These are phyloP conservation scores for Leucophora obtusa DNA, from an alignment of 2,888 invertebrate genomes.

Conservation along the genomic window DNA sequence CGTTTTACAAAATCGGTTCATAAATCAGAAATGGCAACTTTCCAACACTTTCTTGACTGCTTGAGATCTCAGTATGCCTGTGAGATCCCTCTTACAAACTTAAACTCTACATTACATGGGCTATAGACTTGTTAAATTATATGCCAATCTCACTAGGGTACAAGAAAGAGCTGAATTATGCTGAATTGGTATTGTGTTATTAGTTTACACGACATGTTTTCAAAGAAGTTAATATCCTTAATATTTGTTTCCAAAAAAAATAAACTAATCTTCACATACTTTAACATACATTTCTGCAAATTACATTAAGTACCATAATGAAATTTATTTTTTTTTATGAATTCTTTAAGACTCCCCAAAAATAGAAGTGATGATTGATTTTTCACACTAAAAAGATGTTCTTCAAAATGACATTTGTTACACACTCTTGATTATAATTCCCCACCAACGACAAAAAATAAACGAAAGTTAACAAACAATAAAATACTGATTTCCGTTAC, in stretches of 20 bases:
- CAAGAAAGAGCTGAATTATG: too few species aligned
- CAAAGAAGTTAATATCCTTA: slow-evolving; percentile 1
- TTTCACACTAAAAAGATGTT: slow-evolving; percentile 9
- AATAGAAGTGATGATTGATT: slow-evolving; percentile 33
- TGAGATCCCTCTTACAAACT: too few species aligned
- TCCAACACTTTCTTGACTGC: too few species aligned
- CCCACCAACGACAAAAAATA: background rate
- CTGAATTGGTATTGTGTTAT: too few species aligned
- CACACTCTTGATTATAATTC: background rate
- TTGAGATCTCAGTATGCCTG: too few species aligned
- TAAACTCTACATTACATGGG: too few species aligned
- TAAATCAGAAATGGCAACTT: too few species aligned
- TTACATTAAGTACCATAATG: slow-evolving; percentile 44
- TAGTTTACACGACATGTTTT: background rate
- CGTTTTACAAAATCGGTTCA: too few species aligned
- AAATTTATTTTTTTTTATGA: slow-evolving; percentile 47
- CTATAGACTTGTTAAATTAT: too few species aligned
- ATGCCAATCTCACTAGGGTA: too few species aligned
- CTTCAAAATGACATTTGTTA: slow-evolving; percentile 21
- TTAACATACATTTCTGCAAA: slow-evolving; percentile 43
- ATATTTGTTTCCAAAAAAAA: background rate
- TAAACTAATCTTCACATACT: slow-evolving; percentile 30
- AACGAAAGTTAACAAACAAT: slow-evolving; percentile 43
- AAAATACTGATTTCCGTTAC: slow-evolving; percentile 56
- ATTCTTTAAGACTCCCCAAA: slow-evolving; percentile 40